Percentiles rank a stretch among this genome's conserved stretches.
Conservation (phyloP, 2,113 vertebrate genomes). For the Sapayoa aenigma region DNA sequence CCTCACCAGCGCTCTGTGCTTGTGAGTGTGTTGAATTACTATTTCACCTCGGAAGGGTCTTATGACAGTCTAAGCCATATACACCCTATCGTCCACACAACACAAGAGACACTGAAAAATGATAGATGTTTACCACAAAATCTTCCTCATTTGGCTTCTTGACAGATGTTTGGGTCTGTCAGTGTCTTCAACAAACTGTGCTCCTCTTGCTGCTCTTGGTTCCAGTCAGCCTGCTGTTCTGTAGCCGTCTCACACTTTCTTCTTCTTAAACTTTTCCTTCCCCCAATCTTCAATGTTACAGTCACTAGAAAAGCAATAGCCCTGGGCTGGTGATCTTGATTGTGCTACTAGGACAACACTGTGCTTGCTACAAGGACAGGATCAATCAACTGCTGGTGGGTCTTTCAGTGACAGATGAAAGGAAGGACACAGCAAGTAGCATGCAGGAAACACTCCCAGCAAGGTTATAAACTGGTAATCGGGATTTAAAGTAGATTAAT, state of each 20-base stretch:
- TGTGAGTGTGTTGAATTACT: accelerated
- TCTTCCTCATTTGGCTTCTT: background rate
- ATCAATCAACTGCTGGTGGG: background rate
- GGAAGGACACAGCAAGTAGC: background rate
- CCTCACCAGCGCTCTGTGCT: background rate
- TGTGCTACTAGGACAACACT: background rate
- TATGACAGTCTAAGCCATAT: background rate
- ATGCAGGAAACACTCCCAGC: background rate
- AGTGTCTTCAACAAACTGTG: background rate
- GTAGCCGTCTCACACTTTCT: background rate
- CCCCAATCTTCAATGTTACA: background rate
- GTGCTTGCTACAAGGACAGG: background rate
- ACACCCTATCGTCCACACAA: background rate
- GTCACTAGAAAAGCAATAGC: background rate
- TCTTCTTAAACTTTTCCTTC: background rate
- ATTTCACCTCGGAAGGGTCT: background rate
- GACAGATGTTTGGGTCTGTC: background rate
- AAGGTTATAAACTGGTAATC: background rate
- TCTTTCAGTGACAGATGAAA: background rate
- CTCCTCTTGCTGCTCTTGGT: background rate
- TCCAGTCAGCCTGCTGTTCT: background rate
- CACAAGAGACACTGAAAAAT: background rate
- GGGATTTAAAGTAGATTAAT: background rate
- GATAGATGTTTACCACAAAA: background rate
- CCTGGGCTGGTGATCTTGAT: background rate